phyloP scores from a whole-genome alignment of 2,113 vertebrate species.

The Capra hircus region DNA sequence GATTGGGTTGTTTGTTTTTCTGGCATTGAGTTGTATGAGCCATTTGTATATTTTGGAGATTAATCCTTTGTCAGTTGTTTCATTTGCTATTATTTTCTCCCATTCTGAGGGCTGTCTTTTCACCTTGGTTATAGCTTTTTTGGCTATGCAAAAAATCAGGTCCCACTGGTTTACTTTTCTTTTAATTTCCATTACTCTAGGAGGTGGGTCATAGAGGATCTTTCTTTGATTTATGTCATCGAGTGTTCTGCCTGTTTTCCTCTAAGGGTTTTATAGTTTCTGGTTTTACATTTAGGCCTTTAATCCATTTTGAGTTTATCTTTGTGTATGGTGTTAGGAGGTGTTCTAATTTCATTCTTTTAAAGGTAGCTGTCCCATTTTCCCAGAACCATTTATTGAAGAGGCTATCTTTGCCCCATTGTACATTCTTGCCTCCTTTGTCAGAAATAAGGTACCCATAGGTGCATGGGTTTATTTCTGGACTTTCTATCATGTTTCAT shows the following conservation, averaged over 20 bases:
- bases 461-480: not conserved
- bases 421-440: not conserved
- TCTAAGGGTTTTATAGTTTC: not conserved
- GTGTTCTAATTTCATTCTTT: not conserved
- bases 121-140: not conserved
- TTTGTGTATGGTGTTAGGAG: not conserved
- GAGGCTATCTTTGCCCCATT: not conserved
- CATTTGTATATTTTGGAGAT: not conserved
- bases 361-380: not conserved
- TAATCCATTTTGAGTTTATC: not conserved
- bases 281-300: not conserved
- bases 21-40: not conserved
- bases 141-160: not conserved
- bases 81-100: not conserved
- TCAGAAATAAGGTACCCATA: not conserved
- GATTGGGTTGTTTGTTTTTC: not conserved
- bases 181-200: not conserved
- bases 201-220: not conserved
- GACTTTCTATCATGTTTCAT: not conserved
- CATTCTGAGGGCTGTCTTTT: not conserved
- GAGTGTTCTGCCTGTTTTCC: not conserved
- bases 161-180: not conserved
- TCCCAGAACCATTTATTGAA: not conserved
- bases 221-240: not conserved
- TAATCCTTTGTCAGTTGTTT: not conserved